Conservation (phyloP, 2,888 invertebrate species). For the Ornithoptera alexandrae region DNA sequence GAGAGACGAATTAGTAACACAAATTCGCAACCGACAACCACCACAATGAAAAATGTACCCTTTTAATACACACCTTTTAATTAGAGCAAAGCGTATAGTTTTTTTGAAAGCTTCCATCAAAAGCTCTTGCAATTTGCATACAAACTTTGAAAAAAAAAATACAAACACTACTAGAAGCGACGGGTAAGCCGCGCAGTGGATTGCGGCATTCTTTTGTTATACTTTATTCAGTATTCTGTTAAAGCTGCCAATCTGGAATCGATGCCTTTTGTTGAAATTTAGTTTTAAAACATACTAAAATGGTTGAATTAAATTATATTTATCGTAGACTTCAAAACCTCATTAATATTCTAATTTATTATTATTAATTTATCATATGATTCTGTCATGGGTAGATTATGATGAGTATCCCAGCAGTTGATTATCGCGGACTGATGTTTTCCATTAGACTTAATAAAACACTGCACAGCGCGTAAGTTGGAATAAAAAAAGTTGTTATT, state of each 20-base stretch:
- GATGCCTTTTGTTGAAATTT: neutral
- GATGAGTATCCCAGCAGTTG: too few species aligned
- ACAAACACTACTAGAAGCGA: neutral
- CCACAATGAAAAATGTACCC: conserved; percentile 1
- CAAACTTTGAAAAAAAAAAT: conserved; percentile 3
- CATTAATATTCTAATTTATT: too few species aligned
- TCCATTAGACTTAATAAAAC: too few species aligned
- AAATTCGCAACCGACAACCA: neutral
- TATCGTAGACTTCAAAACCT: too few species aligned
- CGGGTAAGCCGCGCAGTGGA: neutral
- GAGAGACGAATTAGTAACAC: neutral
- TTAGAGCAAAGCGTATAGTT: neutral
- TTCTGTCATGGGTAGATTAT: too few species aligned
- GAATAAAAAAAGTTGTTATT: neutral
- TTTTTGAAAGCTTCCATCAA: neutral
- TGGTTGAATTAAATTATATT: too few species aligned
- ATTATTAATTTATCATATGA: too few species aligned
- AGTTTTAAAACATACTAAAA: too few species aligned
- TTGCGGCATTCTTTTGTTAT: neutral
- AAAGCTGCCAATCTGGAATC: neutral
- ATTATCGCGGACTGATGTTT: too few species aligned
- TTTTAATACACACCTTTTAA: conserved; percentile 8
- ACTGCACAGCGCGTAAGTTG: too few species aligned
- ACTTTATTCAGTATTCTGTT: neutral
- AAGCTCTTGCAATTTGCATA: neutral